phyloP scores from a whole-genome alignment of 2,888 invertebrate species.

The Megastigmus dorsalis region DNA sequence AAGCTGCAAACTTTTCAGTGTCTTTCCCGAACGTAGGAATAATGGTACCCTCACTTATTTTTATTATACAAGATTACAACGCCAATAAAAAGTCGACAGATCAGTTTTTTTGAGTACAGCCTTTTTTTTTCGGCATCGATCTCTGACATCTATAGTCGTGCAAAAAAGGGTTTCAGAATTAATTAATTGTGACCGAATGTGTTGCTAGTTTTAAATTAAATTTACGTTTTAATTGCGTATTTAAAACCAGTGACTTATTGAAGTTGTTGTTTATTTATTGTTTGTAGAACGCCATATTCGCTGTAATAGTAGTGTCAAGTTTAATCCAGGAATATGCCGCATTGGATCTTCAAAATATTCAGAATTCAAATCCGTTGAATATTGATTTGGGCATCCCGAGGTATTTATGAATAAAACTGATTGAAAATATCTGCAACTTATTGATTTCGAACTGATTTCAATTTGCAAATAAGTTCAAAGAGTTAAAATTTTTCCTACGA shows the following conservation, averaged over 20 bases:
- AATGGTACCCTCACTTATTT: constrained; percentile 23
- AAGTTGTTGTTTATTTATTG: background rate
- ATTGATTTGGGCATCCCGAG: constrained; percentile 39
- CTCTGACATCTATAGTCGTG: too few species aligned
- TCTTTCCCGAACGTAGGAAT: background rate
- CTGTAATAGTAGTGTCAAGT: background rate
- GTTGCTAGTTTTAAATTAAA: too few species aligned
- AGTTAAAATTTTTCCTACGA: too few species aligned
- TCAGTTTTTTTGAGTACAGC: background rate
- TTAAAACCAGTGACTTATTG: constrained; percentile 27
- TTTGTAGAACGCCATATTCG: constrained; percentile 15
- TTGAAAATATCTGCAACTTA: too few species aligned
- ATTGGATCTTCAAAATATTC: constrained; percentile 26
- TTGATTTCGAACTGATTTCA: too few species aligned
- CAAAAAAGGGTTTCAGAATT: too few species aligned
- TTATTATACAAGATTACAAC: background rate
- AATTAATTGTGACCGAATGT: too few species aligned
- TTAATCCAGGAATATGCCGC: background rate
- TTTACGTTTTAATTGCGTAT: too few species aligned
- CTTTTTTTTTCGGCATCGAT: too few species aligned
- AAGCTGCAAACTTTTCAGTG: background rate
- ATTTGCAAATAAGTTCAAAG: too few species aligned
- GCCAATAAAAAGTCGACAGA: background rate
- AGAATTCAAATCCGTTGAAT: constrained; percentile 24
- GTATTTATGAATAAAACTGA: too few species aligned